phyloP scores from a whole-genome alignment of 2,797 vertebrate species.

The Catharus ustulatus region DNA sequence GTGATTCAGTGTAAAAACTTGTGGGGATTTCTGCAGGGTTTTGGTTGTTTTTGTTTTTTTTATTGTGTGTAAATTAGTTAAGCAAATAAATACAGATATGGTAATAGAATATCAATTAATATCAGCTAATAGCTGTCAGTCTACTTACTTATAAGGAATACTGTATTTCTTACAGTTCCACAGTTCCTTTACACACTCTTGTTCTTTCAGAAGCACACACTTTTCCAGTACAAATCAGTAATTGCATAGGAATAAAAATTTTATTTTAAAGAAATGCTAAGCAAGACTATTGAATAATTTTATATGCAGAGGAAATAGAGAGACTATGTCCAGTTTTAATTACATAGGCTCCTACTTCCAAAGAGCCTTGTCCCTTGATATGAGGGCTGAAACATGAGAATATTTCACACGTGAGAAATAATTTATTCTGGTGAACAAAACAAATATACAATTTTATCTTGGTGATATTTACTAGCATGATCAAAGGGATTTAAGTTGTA shows the following conservation, averaged over 20 bases:
- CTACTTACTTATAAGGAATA: neutral
- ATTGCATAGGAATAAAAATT: neutral
- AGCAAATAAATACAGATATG: neutral
- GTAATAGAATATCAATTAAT: neutral
- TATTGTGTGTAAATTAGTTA: neutral
- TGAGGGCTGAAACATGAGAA: neutral
- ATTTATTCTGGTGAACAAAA: neutral
- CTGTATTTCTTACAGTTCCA: neutral
- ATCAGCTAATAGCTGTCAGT: neutral
- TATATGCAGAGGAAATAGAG: neutral
- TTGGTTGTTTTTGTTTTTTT: neutral
- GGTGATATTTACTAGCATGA: neutral
- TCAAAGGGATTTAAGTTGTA: neutral
- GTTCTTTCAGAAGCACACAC: neutral
- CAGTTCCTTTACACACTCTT: neutral
- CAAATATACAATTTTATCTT: neutral
- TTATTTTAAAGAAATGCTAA: neutral
- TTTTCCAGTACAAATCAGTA: neutral
- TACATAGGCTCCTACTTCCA: neutral
- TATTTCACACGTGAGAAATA: neutral
- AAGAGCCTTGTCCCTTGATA: neutral
- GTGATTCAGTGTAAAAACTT: neutral
- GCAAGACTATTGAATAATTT: neutral
- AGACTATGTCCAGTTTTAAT: accelerated
- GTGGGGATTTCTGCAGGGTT: neutral